These are phyloP conservation scores for Ophraella communa DNA, from an alignment of 2,888 invertebrate genomes.

Conservation along the genomic window DNA sequence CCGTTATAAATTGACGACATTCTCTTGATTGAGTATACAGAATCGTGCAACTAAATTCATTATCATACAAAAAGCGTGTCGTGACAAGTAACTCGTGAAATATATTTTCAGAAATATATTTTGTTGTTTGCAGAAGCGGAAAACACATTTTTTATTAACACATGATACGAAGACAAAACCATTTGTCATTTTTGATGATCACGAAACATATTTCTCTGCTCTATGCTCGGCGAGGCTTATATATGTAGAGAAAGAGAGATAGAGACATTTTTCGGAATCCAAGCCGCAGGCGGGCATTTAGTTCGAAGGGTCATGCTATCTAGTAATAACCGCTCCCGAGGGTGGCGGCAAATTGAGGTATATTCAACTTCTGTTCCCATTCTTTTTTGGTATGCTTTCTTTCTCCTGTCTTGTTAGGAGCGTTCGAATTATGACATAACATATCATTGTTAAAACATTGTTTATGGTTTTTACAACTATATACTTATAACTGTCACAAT, in stretches of 20 bases:
- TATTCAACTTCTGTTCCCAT: conserved; percentile 26
- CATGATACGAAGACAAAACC: conserved; percentile 25
- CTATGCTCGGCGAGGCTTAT: conserved; percentile 9
- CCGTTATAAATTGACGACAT: no score
- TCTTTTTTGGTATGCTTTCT: conserved; percentile 12
- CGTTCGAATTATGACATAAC: not conserved
- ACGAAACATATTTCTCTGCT: conserved; percentile 32
- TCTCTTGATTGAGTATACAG: no score
- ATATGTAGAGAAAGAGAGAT: not conserved
- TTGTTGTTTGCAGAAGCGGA: not conserved
- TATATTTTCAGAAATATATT: not conserved
- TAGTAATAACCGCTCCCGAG: conserved; percentile 37
- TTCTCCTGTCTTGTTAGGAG: conserved; percentile 11
- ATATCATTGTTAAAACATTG: not conserved
- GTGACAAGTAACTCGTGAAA: not conserved
- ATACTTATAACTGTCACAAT: no score
- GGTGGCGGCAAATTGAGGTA: conserved; percentile 34
- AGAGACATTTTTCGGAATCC: conserved; percentile 28
- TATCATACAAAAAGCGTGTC: not conserved
- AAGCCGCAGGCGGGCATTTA: conserved; percentile 30
- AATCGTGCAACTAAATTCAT: not conserved
- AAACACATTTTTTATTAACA: not conserved
- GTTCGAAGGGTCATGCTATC: conserved; percentile 37
- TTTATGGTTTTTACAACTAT: no score
- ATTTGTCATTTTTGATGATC: conserved; percentile 38